Percentiles rank a stretch among this genome's conserved stretches.
These are phyloP conservation scores for Atta colombica DNA, from an alignment of 1,140 invertebrate species.

Conservation along the genomic window DNA sequence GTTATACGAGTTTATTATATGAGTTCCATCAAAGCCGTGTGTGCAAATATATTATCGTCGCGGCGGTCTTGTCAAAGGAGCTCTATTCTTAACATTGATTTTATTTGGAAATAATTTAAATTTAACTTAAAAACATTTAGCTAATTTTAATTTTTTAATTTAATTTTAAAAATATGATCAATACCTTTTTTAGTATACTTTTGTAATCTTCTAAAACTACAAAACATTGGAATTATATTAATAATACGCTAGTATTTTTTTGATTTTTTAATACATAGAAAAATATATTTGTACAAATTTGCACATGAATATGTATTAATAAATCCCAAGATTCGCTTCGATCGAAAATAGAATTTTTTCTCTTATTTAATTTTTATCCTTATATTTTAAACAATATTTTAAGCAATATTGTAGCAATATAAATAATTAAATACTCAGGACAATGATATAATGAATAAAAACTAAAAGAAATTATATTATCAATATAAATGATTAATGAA, in stretches of 20 bases:
- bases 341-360: too few species aligned
- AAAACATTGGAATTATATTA: background rate
- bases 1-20: too few species aligned
- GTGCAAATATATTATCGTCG: conserved; percentile 32
- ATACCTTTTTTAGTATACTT: background rate
- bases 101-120: background rate
- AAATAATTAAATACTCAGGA: background rate
- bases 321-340: too few species aligned
- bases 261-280: background rate
- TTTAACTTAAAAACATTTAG: background rate
- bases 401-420: background rate
- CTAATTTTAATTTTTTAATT: background rate
- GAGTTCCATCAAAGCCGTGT: background rate
- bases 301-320: too few species aligned
- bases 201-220: background rate
- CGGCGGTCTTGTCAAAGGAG: background rate
- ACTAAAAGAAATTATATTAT: background rate
- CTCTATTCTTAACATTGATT: background rate
- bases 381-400: background rate
- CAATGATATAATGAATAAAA: background rate
- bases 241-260: background rate
- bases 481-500: background rate
- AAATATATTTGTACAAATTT: too few species aligned
- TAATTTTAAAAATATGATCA: background rate
- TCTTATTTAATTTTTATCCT: background rate